phyloP scores from a whole-genome alignment of 2,888 invertebrate genomes.

The Himalopsyche kuldschensis region DNA sequence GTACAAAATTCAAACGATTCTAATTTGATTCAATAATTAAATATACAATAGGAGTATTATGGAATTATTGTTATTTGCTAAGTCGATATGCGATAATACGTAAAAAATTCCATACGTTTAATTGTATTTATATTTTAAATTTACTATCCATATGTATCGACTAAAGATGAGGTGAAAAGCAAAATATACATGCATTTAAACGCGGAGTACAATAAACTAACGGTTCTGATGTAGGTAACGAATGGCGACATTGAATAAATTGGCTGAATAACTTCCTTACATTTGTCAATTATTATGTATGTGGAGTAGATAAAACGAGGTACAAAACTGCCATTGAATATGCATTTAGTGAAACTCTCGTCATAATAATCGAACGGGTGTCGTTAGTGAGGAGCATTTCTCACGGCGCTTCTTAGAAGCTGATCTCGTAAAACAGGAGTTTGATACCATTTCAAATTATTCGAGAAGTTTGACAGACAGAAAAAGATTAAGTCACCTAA shows the following conservation, averaged over 20 bases:
- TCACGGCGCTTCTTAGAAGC: not conserved
- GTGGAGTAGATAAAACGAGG: not conserved
- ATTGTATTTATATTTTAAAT: no score
- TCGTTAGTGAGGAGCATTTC: not conserved
- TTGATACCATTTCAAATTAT: not conserved
- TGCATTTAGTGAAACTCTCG: not conserved
- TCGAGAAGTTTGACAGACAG: not conserved
- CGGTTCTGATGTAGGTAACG: not conserved
- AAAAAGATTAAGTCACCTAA: no score
- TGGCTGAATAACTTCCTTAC: not conserved
- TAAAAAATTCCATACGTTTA: no score
- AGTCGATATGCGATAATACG: no score
- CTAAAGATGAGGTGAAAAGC: no score
- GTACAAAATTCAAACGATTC: no score
- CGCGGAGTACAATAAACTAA: not conserved
- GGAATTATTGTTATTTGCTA: no score
- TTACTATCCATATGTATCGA: no score
- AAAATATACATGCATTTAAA: no score
- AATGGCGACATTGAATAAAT: not conserved
- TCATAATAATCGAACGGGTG: not conserved
- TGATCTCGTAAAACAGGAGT: not conserved
- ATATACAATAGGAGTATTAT: no score
- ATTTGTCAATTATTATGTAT: not conserved
- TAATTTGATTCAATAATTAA: no score
- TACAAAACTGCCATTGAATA: not conserved